Conservation (phyloP, 1,140 invertebrate species). For the Eueides isabella region DNA sequence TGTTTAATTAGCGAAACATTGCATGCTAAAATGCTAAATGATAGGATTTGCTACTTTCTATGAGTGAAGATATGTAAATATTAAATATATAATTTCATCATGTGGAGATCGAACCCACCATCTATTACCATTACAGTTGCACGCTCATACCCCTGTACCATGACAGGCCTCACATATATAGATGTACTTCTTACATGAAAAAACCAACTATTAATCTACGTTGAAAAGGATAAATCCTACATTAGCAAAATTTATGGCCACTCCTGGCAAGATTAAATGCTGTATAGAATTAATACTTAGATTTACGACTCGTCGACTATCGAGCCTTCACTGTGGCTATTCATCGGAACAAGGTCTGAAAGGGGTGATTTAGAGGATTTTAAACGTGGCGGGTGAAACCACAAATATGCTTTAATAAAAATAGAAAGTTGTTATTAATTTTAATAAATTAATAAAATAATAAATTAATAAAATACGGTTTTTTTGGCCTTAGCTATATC, state of each 20-base stretch:
- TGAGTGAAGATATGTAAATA: too few species aligned
- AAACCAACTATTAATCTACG: neutral
- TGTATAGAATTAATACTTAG: constrained; percentile 33
- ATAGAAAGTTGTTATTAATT: neutral
- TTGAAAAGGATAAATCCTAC: constrained; percentile 17
- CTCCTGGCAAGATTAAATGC: constrained; percentile 32
- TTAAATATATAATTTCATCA: too few species aligned
- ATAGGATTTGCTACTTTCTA: too few species aligned
- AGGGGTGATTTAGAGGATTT: neutral
- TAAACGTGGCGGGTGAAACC: neutral
- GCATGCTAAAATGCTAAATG: too few species aligned
- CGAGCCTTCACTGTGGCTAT: constrained; percentile 17
- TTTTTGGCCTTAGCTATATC: too few species aligned
- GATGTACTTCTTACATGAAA: neutral
- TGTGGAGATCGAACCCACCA: too few species aligned
- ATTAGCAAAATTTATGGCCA: constrained; percentile 20
- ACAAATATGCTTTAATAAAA: neutral
- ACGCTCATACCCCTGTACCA: too few species aligned
- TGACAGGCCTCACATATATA: neutral
- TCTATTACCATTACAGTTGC: too few species aligned
- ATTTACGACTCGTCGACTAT: constrained; percentile 27
- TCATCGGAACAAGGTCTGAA: neutral
- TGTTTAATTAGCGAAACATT: too few species aligned
- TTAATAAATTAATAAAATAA: too few species aligned
- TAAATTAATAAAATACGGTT: too few species aligned